Evolutionary conservation across 2,888 invertebrate genomes (phyloP).

Genomic region (Cheilosia soror): DNA sequence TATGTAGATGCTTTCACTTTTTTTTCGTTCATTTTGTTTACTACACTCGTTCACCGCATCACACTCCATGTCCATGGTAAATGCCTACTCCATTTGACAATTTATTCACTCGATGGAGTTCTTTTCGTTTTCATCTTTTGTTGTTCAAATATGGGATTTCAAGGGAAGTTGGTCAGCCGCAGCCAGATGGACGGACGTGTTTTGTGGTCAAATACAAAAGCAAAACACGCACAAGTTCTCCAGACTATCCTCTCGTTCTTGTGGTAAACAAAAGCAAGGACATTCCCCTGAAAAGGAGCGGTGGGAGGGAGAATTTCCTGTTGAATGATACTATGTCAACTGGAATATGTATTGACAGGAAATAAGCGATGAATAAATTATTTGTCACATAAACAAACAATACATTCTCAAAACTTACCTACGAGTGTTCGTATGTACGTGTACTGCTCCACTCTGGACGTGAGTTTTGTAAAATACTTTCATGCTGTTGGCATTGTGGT

Average conservation of each 20-base stretch:
- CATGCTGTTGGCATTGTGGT: neutral
- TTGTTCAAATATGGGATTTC: slow-evolving; percentile 11
- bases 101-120: slow-evolving; percentile 30
- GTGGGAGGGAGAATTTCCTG: slow-evolving; percentile 1
- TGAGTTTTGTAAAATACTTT: no score
- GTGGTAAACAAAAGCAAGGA: slow-evolving; percentile 39
- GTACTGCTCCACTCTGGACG: no score
- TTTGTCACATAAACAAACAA: neutral
- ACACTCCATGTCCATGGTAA: neutral
- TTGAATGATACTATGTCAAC: slow-evolving; percentile 21
- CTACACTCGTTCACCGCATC: neutral
- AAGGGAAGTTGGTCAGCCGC: slow-evolving; percentile 25
- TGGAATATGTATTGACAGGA: slow-evolving; percentile 29
- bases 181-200: slow-evolving; percentile 31
- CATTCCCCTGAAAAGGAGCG: neutral
- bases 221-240: neutral
- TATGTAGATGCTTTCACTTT: slow-evolving; percentile 44
- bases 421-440: neutral
- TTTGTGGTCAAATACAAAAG: slow-evolving; percentile 13
- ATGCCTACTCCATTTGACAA: slow-evolving; percentile 23
- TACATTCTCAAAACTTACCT: neutral
- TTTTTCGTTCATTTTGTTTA: slow-evolving; percentile 10
- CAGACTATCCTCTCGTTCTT: slow-evolving; percentile 27
- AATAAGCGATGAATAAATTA: slow-evolving; percentile 23
- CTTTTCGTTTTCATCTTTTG: slow-evolving; percentile 10